phyloP scores from a whole-genome alignment of 2,888 invertebrate species.

The Eristalis intricaria region DNA sequence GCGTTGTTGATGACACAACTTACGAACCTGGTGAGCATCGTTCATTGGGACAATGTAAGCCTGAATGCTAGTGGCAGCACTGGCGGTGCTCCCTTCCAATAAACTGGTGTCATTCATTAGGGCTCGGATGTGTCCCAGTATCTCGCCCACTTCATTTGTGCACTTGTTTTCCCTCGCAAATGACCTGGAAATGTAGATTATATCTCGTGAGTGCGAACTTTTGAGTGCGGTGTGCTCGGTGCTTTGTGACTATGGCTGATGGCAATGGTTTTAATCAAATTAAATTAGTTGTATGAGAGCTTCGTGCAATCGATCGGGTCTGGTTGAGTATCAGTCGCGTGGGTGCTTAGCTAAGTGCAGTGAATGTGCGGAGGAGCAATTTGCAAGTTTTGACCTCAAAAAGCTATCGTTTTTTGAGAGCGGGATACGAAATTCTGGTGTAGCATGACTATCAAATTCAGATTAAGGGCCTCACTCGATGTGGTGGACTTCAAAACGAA shows the following conservation, averaged over 20 bases:
- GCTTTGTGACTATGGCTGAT: background rate
- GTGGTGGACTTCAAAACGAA: no score
- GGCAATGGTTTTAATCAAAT: slow-evolving; percentile 18
- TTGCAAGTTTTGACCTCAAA: background rate
- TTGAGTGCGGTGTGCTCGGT: background rate
- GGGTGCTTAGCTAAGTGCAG: background rate
- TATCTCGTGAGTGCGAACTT: slow-evolving; percentile 26
- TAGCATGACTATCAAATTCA: no score
- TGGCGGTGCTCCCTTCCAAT: slow-evolving; percentile 76
- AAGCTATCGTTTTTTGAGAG: no score
- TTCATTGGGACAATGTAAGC: slow-evolving; percentile 92
- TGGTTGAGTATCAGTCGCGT: background rate
- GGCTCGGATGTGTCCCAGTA: slow-evolving; percentile 83
- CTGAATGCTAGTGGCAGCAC: slow-evolving; percentile 83
- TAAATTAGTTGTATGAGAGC: background rate
- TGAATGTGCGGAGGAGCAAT: background rate
- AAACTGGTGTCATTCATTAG: slow-evolving; percentile 83
- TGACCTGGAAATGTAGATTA: slow-evolving; percentile 63
- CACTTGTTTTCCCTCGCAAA: slow-evolving; percentile 54
- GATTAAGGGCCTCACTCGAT: no score
- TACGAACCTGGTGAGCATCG: slow-evolving; percentile 90
- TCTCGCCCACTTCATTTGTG: slow-evolving; percentile 76
- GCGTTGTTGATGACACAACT: slow-evolving; percentile 66
- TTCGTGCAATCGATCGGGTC: no score
- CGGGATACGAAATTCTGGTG: no score